Evolutionary conservation across 2,797 vertebrate genomes (phyloP).

Genomic region (Sylvilagus floridanus): DNA sequence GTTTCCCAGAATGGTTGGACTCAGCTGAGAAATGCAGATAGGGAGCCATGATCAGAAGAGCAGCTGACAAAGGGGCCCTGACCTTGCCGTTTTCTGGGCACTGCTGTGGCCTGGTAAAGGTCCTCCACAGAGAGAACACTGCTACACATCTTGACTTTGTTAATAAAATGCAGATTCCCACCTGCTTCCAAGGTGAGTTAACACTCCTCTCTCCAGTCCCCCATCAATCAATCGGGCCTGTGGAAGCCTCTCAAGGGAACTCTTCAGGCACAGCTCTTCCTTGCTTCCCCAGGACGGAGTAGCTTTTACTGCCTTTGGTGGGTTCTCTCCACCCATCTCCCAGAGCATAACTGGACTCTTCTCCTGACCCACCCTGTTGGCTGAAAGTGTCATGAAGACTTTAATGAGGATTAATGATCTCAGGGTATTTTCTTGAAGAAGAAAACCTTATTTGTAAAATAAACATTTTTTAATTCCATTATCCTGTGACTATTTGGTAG

Average conservation of each 20-base stretch:
- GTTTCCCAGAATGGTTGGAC: conserved; percentile 7
- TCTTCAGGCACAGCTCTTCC: neutral
- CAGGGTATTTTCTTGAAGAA: conserved; percentile 43
- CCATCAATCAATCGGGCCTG: neutral
- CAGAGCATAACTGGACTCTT: neutral
- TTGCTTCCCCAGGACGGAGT: neutral
- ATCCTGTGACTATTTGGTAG: too few relatives aligned
- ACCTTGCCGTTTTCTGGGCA: neutral
- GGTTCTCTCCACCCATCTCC: neutral
- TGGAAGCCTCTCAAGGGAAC: neutral
- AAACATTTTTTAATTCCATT: too few relatives aligned
- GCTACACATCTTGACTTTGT: neutral
- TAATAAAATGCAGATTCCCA: neutral
- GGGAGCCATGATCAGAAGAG: neutral
- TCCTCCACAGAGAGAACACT: neutral
- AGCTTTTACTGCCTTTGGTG: neutral
- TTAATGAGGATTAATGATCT: conserved; percentile 49
- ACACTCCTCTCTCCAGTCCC: neutral
- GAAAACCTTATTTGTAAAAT: neutral
- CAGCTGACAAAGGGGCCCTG: neutral
- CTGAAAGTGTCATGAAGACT: conserved; percentile 52
- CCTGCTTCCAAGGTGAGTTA: neutral
- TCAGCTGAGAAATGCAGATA: neutral
- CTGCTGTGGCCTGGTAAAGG: neutral
- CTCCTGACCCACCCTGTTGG: neutral